phyloP scores from a whole-genome alignment of 2,888 invertebrate species.

The Dryobotodes eremita region DNA sequence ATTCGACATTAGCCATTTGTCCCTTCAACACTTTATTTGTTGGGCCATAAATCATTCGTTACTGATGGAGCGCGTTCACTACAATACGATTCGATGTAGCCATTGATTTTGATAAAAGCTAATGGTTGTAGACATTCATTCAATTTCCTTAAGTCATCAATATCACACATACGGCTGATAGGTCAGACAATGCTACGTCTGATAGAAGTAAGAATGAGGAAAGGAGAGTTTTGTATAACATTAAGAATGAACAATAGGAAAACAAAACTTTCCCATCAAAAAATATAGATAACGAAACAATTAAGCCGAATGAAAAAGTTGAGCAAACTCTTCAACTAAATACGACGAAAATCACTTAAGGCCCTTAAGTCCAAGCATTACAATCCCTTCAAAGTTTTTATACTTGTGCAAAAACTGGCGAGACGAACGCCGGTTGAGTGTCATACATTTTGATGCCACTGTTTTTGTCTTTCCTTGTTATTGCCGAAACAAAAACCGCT shows the following conservation, averaged over 20 bases:
- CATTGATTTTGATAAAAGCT: slow-evolving; percentile 76
- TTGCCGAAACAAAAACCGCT: slow-evolving; percentile 83
- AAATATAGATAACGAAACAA: slow-evolving; percentile 80
- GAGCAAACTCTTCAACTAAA: slow-evolving; percentile 79
- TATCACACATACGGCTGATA: slow-evolving; percentile 60
- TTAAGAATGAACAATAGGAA: slow-evolving; percentile 45
- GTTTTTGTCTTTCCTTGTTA: slow-evolving; percentile 84
- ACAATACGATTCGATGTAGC: slow-evolving; percentile 71
- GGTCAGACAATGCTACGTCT: slow-evolving; percentile 35
- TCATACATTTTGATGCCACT: slow-evolving; percentile 86
- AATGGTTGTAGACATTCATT: slow-evolving; percentile 70
- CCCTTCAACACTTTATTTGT: slow-evolving; percentile 80
- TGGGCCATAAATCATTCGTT: slow-evolving; percentile 80
- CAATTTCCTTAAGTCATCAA: slow-evolving; percentile 66
- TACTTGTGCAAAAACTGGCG: slow-evolving; percentile 77
- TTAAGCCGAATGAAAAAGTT: slow-evolving; percentile 81
- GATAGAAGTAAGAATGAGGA: slow-evolving; percentile 27
- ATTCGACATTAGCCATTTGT: slow-evolving; percentile 83
- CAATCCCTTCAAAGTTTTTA: slow-evolving; percentile 81
- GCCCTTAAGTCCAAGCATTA: slow-evolving; percentile 73
- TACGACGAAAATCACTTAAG: slow-evolving; percentile 82
- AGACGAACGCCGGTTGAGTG: slow-evolving; percentile 79
- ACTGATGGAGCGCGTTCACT: slow-evolving; percentile 72
- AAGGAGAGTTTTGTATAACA: slow-evolving; percentile 31
- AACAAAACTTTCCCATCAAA: slow-evolving; percentile 69